phyloP scores from a whole-genome alignment of 2,113 vertebrate species.

The Antennarius striatus region DNA sequence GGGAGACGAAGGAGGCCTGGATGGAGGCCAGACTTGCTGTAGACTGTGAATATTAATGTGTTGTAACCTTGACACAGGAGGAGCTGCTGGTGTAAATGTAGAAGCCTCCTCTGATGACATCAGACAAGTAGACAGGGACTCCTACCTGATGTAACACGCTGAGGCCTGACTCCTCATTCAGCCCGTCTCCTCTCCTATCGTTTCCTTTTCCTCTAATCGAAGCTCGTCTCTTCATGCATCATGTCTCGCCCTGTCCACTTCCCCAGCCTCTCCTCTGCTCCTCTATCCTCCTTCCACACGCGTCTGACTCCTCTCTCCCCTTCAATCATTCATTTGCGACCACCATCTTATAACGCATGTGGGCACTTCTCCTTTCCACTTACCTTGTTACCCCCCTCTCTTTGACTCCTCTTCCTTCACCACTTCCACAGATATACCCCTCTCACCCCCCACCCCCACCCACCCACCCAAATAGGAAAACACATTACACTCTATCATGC shows the following conservation, averaged over 20 bases:
- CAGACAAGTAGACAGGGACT: conserved; percentile 55
- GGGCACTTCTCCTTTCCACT: neutral
- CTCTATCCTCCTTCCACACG: neutral
- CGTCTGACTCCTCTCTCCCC: neutral
- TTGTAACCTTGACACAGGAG: conserved; percentile 69
- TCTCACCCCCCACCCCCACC: too few species aligned
- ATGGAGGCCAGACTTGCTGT: conserved; percentile 20
- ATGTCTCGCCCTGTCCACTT: neutral
- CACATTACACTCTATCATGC: too few species aligned
- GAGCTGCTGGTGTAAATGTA: conserved; percentile 41
- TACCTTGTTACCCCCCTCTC: neutral
- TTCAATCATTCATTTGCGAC: neutral
- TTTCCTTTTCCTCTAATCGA: neutral
- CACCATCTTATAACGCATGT: neutral
- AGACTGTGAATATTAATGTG: conserved; percentile 66
- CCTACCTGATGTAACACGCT: conserved; percentile 35
- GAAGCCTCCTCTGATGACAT: conserved; percentile 65
- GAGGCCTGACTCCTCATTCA: conserved; percentile 23
- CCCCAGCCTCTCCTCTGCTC: neutral
- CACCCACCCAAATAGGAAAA: too few species aligned
- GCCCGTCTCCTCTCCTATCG: neutral
- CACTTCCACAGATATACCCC: neutral
- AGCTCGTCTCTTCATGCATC: neutral
- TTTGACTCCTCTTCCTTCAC: neutral
- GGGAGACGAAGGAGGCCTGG: conserved; percentile 21